phyloP scores from a whole-genome alignment of 2,888 invertebrate species.

The Acronicta leporina region DNA sequence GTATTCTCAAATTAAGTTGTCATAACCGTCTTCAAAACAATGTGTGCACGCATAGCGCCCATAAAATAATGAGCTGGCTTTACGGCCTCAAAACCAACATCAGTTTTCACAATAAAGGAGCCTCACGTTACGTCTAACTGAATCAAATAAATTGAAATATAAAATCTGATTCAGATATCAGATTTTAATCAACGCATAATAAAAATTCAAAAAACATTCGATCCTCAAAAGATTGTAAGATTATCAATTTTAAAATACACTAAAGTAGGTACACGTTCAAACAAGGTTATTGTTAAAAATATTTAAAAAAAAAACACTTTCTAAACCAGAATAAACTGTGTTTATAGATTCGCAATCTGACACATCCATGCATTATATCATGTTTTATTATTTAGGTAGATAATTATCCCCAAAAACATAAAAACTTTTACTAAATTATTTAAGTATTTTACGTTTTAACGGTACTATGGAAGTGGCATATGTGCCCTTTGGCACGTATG shows the following conservation, averaged over 20 bases:
- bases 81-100: slow-evolving; percentile 3
- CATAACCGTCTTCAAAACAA: slow-evolving; percentile 10
- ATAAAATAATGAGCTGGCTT: slow-evolving; percentile 8
- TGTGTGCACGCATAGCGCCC: slow-evolving; percentile 8
- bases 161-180: slow-evolving; percentile 4
- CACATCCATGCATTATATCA: slow-evolving; percentile 11
- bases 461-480: too few species aligned
- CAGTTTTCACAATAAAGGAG: slow-evolving; percentile 9
- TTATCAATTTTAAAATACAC: slow-evolving; percentile 2
- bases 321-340: slow-evolving; percentile 48
- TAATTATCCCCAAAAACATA: not conserved
- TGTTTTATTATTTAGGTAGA: slow-evolving; percentile 5
- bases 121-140: not conserved
- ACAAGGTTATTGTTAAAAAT: slow-evolving; percentile 26
- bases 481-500: too few species aligned
- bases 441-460: too few species aligned
- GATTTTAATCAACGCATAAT: too few species aligned
- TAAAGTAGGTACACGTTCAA: slow-evolving; percentile 12
- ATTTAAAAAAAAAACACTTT: slow-evolving; percentile 41
- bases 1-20: not conserved
- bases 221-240: slow-evolving; percentile 7
- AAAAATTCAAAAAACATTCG: slow-evolving; percentile 15
- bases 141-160: not conserved
- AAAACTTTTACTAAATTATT: too few species aligned
- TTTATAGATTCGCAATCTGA: slow-evolving; percentile 19